Evolutionary conservation across 2,797 vertebrate genomes (phyloP), one percentile per base, ranked within the genome.

Genomic region (Lates japonicus): DNA sequence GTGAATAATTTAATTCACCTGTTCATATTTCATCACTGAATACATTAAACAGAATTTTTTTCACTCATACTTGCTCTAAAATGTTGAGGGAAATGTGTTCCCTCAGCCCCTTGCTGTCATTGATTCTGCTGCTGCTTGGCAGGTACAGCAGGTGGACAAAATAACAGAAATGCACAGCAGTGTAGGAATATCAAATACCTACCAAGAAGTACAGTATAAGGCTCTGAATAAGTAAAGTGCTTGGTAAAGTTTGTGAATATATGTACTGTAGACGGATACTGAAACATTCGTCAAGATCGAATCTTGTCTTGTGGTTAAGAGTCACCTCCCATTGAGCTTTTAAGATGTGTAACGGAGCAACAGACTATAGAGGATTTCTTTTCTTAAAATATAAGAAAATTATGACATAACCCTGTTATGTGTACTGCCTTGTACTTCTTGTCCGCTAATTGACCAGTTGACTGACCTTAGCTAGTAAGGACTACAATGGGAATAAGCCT

Each of bases 1-100:
- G 78, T 94, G 85, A 94, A 94, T 93, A 86, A 94, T 94, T 93
- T 48, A 94, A 90, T 86, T 89, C 67, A 93, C 86, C 88, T 93
- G 88, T 91, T 90, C 90, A 92, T 92, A 88, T 92, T 93, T 93
- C 78, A 92, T 90, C 76, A 80, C 68, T 42, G 88, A 90, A 89
- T 88, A 83, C 79, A 92, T 94, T 89, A 86, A 87, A 91, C 46
- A 4, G 48, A 77, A 48, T 79, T 76, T 84, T 68, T 82, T 78
- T 7, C 71, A 63, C 31, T 62, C 5, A 63, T 54, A 37, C 68
- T 78, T 9, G 17, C 57, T 76, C 25, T 65, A 70, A 90, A 90
- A 80, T 22, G 42, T 49, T 37, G 51, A 78, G 60, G 71, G 63
- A 82, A 75, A 73, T 39, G 25, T 82, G 74, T 77, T 86, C 46